Base-by-base conservation (phyloP, 2,113 vertebrate species). In the Rutilus rutilus region DNA sequence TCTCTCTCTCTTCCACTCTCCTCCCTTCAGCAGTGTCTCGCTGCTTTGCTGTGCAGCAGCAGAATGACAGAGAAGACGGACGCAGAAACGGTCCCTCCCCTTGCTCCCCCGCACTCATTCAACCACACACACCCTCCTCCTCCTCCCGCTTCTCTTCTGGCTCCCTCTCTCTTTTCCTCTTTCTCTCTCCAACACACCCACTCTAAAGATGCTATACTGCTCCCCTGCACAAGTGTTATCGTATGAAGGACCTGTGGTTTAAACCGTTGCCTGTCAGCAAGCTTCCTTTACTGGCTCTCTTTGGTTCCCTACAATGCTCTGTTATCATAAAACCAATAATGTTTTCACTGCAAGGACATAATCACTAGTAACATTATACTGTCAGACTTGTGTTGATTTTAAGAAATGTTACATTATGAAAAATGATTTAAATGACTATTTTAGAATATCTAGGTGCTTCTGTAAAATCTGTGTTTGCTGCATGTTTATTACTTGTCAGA, bases 61-160 rank as follows among this genome's bases (percentile, higher is more conserved):
- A 89, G 88, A 95, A 93, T 95, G 94, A 94, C 93, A 95, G 90
- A 85, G 90, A 92, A 91, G 92, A 90, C 90, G 92, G 92, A 91
- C 86, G 82, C 92, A 92, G 89, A 86, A 87, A 89, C 89, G 81
- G 73, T 89, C 85, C 19, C 86, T 84, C 82, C 85, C 86, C 92
- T 89, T 87, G 82, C 90, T 91, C 88, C 91, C 90, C 92, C 89
- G 89, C 87, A 36, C 91, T 91, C 89, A 92, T 90, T 91, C 88
- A 90, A 71, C 81, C 59, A 39, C 91, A 88, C 62, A 89, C 88
- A 88, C 84, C 90, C 84, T 84, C 90, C 88, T 90, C 86, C 89
- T 60, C 91, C 88, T 33, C 84, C 85, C 39, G 39, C 7, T 47
- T 59, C 86, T 69, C 79, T 62, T 85, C 78, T 85, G 84, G 80